Base-by-base conservation (phyloP, 2,888 invertebrate genomes). In the Amaurobius ferox region DNA sequence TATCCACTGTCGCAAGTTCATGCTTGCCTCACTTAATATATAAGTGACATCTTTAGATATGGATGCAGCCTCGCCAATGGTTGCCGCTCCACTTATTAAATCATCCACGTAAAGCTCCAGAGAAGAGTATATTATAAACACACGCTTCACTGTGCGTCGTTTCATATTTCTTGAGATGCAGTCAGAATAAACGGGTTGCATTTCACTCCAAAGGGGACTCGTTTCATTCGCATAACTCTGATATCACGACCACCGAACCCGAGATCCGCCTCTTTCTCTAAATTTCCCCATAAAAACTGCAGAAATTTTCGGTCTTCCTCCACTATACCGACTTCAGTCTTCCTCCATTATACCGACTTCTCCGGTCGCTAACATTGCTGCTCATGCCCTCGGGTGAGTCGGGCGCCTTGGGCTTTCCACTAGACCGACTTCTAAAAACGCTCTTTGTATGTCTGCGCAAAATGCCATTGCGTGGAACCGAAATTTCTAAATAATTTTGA, bases 381-480 rank as follows among this genome's bases (percentile, higher is more conserved):
- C n/a, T n/a, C n/a, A n/a, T n/a, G n/a, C n/a, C n/a, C n/a, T n/a
- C n/a, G n/a, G n/a, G n/a, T n/a, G n/a, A n/a, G n/a, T n/a, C n/a
- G n/a, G n/a, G n/a, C n/a, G n/a, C n/a, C n/a, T n/a, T n/a, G n/a
- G n/a, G n/a, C n/a, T n/a, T n/a, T n/a, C n/a, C n/a, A n/a, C n/a
- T n/a, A n/a, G n/a, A 3, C 28, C 76, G 40, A 81, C 30, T 48
- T 81, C 68, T 26, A 71, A 62, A 64, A 80, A 87, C 6, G 80
- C 72, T 19, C 87, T 32, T n/a, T 86, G 68, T 13, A 79, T 73
- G 44, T 87, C 80, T 23, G 64, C 73, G 19, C 39, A 77, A 61
- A 87, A 48, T 6, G 85, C 85, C 1, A 79, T 7, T 40, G 66
- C 68, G 64, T 87, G 55, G n/a, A 44, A 90, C 64, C 73, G 26